Evolutionary conservation across 2,888 invertebrate species (phyloP).

Genomic region (Thalpophila matura): DNA sequence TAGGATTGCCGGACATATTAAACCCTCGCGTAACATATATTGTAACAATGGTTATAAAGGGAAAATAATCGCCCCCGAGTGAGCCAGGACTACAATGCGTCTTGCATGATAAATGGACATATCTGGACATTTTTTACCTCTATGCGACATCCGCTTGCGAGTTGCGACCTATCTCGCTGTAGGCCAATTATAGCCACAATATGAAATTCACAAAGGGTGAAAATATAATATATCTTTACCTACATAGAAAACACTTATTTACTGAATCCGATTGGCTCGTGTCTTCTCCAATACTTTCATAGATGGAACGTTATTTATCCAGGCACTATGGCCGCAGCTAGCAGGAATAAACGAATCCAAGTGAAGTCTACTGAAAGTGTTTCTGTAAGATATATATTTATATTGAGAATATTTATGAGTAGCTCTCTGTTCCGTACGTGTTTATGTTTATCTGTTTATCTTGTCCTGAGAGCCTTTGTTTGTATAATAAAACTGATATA

Average conservation of each 20-base stretch:
- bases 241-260: too few relatives aligned
- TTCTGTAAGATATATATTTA: slow-evolving; percentile 56
- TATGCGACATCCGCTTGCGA: slow-evolving; percentile 48
- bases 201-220: slow-evolving; percentile 74
- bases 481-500: slow-evolving; percentile 42
- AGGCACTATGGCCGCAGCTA: slow-evolving; percentile 53
- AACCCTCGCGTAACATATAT: slow-evolving; percentile 51
- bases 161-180: slow-evolving; percentile 39
- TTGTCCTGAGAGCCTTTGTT: slow-evolving; percentile 47
- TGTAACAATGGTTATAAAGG: slow-evolving; percentile 61
- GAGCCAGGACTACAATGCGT: slow-evolving; percentile 64
- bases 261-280: slow-evolving; percentile 59
- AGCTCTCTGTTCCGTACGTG: slow-evolving; percentile 30
- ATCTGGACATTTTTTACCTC: slow-evolving; percentile 62
- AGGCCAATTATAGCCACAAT: slow-evolving; percentile 66
- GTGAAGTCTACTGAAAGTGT: slow-evolving; percentile 61
- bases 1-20: slow-evolving; percentile 54
- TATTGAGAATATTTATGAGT: slow-evolving; percentile 58
- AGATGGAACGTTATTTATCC: slow-evolving; percentile 68
- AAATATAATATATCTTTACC: too few relatives aligned
- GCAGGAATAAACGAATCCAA: slow-evolving; percentile 61
- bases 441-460: slow-evolving; percentile 55
- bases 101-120: slow-evolving; percentile 69
- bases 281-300: slow-evolving; percentile 60
- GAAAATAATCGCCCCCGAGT: slow-evolving; percentile 66